Evolutionary conservation across 2,113 vertebrate species (phyloP).

Genomic region (Numenius arquata): DNA sequence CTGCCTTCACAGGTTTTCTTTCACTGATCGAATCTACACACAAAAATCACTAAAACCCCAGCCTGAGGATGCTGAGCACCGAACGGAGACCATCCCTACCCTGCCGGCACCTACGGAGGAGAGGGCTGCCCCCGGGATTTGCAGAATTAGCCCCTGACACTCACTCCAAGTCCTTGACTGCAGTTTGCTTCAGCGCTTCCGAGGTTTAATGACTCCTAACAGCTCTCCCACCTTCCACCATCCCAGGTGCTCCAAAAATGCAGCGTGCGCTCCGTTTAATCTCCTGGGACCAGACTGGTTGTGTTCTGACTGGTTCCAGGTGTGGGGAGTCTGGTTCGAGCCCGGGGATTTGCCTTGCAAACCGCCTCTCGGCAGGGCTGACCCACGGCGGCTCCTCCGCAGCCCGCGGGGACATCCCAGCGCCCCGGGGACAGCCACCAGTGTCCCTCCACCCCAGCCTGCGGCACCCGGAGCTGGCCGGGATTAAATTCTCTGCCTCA

Average conservation of each 20-base stretch:
- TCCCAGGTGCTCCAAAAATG: neutral
- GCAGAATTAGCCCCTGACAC: neutral
- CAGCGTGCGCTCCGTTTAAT: neutral
- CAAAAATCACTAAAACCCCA: neutral
- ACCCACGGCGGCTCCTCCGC: rapidly evolving
- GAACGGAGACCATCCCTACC: rapidly evolving
- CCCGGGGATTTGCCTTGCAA: neutral
- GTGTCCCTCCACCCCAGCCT: rapidly evolving
- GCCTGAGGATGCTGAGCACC: neutral
- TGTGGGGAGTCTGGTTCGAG: neutral
- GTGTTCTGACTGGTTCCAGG: neutral
- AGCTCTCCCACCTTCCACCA: neutral
- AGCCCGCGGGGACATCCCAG: neutral
- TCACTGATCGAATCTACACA: rapidly evolving
- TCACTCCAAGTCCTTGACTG: neutral
- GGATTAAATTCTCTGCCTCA: neutral
- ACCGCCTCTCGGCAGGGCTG: neutral
- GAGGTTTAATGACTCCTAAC: neutral
- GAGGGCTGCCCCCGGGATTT: neutral
- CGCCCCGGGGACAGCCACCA: neutral
- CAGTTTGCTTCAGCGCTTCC: neutral
- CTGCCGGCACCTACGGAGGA: rapidly evolving
- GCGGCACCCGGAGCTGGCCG: neutral
- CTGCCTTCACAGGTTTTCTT: neutral
- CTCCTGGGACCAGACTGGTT: neutral